These are phyloP conservation scores for Salvator merianae DNA, from an alignment of 2,113 vertebrate species.

Conservation along the genomic window DNA sequence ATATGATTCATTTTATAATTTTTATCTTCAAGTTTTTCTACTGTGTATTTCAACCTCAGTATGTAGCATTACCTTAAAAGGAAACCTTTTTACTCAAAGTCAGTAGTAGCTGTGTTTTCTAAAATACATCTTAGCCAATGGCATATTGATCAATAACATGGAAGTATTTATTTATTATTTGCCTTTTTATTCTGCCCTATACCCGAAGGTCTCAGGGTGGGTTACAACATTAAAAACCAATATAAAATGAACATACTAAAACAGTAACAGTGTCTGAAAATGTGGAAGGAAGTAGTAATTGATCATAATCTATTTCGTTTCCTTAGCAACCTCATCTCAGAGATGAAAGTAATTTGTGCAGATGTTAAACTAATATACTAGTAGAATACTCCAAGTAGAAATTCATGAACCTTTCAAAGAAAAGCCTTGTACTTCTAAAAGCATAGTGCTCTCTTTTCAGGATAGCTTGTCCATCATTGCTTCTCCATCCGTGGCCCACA, in stretches of 20 bases:
- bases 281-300: neutral
- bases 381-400: neutral
- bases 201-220: too few species aligned
- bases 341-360: constrained; percentile 6
- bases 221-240: too few species aligned
- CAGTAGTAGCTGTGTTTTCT: neutral
- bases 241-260: too few species aligned
- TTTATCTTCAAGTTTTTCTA: neutral
- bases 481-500: too few species aligned
- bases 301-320: neutral
- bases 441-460: too few species aligned
- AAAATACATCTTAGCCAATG: too few species aligned
- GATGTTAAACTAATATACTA: neutral
- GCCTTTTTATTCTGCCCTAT: too few species aligned
- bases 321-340: neutral
- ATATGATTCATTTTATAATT: neutral
- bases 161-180: neutral
- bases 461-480: too few species aligned
- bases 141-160: too few species aligned
- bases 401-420: neutral
- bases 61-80: neutral
- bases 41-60: neutral
- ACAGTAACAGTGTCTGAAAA: too few species aligned
- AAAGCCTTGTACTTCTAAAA: neutral
- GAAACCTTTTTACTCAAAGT: neutral